Base-by-base conservation (phyloP, 1,140 invertebrate species). In the Pogonomyrmex californicus region DNA sequence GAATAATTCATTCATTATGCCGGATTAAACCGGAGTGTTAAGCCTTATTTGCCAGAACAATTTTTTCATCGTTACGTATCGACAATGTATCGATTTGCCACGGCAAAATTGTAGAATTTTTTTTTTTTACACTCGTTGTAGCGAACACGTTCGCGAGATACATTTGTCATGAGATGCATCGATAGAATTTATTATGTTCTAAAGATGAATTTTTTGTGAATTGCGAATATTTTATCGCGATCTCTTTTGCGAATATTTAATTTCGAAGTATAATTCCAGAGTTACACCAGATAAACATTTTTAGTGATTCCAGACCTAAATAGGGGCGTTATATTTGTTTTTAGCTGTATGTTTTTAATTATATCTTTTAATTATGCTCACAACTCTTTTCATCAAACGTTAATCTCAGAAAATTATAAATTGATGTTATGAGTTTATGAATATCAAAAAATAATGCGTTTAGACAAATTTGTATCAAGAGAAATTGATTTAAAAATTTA, bases 1-100 rank as follows among this genome's bases (percentile, higher is more conserved):
- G 44, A 79, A 66, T 66, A 79, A 66, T 79, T 78, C 44, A 63
- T 47, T 56, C 56, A 23, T 66, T 79, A 54, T 41, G 1, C 36
- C 12, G 51, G 44, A 51, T 78, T 17, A 33, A 44, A 7, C 12
- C 44, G 41, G 41, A 62, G 38, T 38, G n/a, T 65, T 41, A 65
- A 23, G 23, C 41, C 38, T 44, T 10, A 10, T 54, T 51, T 38
- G 12, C 12, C 7, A 33, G n/a, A 38, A 51, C n/a, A 14, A 66
- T 54, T 36, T 49, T 63, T 65, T 0, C 4, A 0, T 9, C 5
- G 44, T 47, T 78, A 78, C 4, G 3, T 78, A 12, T 78, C 10
- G 10, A 73, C 5, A 7, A 58, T 75, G 23, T 23, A 56, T 58
- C 6, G 62, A 58, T 62, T 23, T 2, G 23, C 14, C 23, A 30